Evolutionary conservation across 2,797 vertebrate genomes (phyloP).

Genomic region (Pseudomugil gertrudae): DNA sequence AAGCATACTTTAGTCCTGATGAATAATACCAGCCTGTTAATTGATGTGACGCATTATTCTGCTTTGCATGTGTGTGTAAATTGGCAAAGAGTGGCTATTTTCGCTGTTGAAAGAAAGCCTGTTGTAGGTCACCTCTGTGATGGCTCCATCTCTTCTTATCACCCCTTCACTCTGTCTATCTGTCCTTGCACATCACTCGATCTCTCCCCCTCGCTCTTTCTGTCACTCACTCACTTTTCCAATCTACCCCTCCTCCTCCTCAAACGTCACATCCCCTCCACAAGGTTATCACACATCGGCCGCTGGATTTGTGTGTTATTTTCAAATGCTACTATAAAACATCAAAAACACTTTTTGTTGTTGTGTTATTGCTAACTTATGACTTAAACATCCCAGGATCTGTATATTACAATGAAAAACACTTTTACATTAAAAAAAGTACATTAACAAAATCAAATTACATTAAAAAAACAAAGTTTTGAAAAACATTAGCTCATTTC

Average conservation of each 20-base stretch:
- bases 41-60: constrained; percentile 17
- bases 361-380: constrained; percentile 19
- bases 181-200: constrained; percentile 71
- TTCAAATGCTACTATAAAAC: constrained; percentile 52
- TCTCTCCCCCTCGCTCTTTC: constrained; percentile 55
- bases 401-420: no score
- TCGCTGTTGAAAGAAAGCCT: constrained; percentile 45
- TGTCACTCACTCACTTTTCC: constrained; percentile 72
- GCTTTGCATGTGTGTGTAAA: constrained; percentile 12
- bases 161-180: constrained; percentile 69
- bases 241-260: constrained; percentile 63
- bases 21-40: constrained; percentile 42
- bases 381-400: no score
- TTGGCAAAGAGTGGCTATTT: constrained; percentile 38
- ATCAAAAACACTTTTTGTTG: constrained; percentile 40
- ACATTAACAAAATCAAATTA: no score
- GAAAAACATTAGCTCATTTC: no score
- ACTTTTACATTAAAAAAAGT: no score
- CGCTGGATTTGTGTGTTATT: constrained; percentile 43
- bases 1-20: constrained; percentile 34
- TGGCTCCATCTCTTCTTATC: constrained; percentile 74
- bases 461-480: no score
- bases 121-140: constrained; percentile 74
- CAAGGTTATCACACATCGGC: constrained; percentile 71
- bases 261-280: constrained; percentile 62